Evolutionary conservation across 2,888 invertebrate species (phyloP).

Genomic region (Noctua janthina): DNA sequence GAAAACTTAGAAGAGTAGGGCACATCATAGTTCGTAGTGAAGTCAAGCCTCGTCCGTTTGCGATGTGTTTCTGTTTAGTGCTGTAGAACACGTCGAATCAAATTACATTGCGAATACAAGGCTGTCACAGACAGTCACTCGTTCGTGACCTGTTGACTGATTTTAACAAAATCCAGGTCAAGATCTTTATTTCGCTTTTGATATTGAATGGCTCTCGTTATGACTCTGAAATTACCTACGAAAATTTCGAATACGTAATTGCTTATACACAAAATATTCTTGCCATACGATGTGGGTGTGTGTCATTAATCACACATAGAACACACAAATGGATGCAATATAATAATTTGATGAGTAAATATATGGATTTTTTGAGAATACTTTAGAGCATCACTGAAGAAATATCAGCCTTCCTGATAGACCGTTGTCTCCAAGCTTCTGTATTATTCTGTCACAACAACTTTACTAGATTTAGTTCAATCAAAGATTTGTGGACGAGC

Average conservation of each 20-base stretch:
- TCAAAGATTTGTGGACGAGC: background rate
- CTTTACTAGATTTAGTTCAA: background rate
- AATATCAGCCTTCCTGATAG: background rate
- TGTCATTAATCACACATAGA: constrained; percentile 20
- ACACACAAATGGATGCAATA: constrained; percentile 29
- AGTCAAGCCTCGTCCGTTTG: constrained; percentile 65
- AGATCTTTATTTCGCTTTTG: constrained; percentile 87
- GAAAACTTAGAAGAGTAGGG: constrained; percentile 3
- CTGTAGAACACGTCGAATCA: constrained; percentile 80
- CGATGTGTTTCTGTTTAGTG: constrained; percentile 75
- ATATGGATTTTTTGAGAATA: background rate
- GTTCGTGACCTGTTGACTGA: constrained; percentile 89
- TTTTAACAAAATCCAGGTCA: constrained; percentile 87
- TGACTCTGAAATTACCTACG: constrained; percentile 63
- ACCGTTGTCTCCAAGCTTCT: background rate
- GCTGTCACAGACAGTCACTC: constrained; percentile 87
- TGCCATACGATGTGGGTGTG: constrained; percentile 18
- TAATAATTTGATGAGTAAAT: background rate
- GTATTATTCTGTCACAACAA: background rate
- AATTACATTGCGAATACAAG: constrained; percentile 83
- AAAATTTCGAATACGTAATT: constrained; percentile 56
- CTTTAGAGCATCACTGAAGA: background rate
- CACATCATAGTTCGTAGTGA: constrained; percentile 42
- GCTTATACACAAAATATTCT: constrained; percentile 50
- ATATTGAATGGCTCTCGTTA: constrained; percentile 79